Conservation (phyloP, 2,888 invertebrate species). For the Caenorhabditis afra region DNA sequence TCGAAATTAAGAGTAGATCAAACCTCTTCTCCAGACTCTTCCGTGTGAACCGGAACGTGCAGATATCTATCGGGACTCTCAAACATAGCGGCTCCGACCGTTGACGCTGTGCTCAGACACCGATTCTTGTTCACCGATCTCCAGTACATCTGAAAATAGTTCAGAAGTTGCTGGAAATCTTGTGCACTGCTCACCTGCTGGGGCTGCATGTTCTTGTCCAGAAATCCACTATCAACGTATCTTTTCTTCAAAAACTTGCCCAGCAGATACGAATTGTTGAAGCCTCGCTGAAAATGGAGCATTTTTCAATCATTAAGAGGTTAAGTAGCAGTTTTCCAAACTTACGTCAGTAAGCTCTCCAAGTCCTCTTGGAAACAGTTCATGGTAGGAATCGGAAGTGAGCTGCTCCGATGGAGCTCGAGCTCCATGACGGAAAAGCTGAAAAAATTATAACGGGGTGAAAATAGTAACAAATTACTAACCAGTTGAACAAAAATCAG, state of each 20-base stretch:
- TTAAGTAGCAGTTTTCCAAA: no score
- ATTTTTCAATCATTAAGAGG: no score
- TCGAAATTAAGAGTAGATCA: neutral
- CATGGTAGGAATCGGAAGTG: conserved; percentile 7
- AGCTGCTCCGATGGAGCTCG: conserved; percentile 47
- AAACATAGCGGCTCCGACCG: conserved; percentile 54
- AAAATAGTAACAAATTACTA: neutral
- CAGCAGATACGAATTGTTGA: conserved; percentile 41
- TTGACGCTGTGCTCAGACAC: conserved; percentile 48
- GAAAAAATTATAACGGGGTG: neutral
- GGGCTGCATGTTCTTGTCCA: conserved; percentile 32
- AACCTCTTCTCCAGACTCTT: conserved; percentile 33
- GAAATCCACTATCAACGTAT: conserved; percentile 36
- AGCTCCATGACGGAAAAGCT: conserved; percentile 60
- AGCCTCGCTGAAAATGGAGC: conserved; percentile 38
- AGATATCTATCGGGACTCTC: conserved; percentile 6
- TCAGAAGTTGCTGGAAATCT: neutral
- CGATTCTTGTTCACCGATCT: conserved; percentile 51
- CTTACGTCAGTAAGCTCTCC: conserved; percentile 55
- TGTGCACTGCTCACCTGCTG: neutral
- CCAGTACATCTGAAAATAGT: conserved; percentile 53
- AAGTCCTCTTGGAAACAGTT: conserved; percentile 41
- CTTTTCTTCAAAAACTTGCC: conserved; percentile 27
- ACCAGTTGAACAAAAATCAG: conserved; percentile 27
- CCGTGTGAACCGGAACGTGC: conserved; percentile 38